Evolutionary conservation across 2,113 vertebrate species (phyloP).

Genomic region (Psephotus haematonotus): DNA sequence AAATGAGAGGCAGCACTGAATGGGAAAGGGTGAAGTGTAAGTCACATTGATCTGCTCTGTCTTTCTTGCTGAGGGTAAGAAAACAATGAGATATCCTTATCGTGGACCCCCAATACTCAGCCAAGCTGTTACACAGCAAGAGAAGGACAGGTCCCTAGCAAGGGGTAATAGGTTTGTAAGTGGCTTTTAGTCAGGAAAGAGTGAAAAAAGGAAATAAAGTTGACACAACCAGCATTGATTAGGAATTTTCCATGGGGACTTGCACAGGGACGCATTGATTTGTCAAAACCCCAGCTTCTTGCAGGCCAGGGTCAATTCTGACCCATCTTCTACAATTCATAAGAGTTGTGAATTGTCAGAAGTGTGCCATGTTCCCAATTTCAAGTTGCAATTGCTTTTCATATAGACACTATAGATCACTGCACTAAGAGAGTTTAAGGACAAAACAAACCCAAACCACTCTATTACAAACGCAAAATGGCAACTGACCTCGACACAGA

Average conservation of each 20-base stretch:
- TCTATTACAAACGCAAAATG: neutral
- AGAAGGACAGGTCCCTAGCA: neutral
- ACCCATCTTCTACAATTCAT: neutral
- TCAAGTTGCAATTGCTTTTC: neutral
- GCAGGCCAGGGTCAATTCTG: neutral
- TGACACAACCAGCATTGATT: neutral
- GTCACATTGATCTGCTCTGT: slow-evolving; percentile 39
- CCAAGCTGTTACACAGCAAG: neutral
- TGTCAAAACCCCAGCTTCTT: neutral
- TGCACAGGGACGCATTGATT: neutral
- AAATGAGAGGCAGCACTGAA: slow-evolving; percentile 31
- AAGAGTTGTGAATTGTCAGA: neutral
- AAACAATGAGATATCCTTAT: neutral
- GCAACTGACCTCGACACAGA: neutral
- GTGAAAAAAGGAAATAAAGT: neutral
- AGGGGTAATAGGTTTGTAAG: neutral
- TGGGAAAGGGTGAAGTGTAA: slow-evolving; percentile 50
- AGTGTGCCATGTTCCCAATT: neutral
- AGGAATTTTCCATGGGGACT: neutral
- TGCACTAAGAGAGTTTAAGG: neutral
- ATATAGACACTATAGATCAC: neutral
- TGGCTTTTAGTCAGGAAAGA: neutral
- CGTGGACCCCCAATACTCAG: neutral
- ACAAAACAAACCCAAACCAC: neutral
- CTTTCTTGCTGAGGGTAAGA: neutral